A percentile compares a stretch with the other conserved stretches of the same genome.
Conservation (phyloP, 2,888 invertebrate genomes). For the Drosophila atripex region DNA sequence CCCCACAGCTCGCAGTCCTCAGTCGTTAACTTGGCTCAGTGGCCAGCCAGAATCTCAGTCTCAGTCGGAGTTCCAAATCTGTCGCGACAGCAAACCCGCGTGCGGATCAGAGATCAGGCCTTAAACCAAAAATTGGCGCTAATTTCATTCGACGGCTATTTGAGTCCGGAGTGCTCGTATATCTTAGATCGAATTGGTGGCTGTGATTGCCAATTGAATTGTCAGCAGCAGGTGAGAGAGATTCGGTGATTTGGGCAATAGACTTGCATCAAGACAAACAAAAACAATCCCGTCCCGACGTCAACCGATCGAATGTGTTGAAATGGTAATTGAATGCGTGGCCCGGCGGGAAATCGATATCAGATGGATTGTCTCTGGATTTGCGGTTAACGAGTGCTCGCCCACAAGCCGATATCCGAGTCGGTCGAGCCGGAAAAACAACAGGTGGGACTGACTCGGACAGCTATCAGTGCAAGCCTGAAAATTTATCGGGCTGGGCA, state of each 20-base stretch:
- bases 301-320: slow-evolving; percentile 31
- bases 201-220: slow-evolving; percentile 18
- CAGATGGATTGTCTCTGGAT: slow-evolving; percentile 35
- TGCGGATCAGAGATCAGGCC: slow-evolving; percentile 50
- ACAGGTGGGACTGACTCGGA: slow-evolving; percentile 18
- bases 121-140: slow-evolving; percentile 52
- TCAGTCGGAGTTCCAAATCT: slow-evolving; percentile 70
- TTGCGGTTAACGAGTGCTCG: slow-evolving; percentile 32
- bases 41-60: slow-evolving; percentile 38
- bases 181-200: slow-evolving; percentile 6
- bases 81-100: slow-evolving; percentile 77
- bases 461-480: slow-evolving; percentile 22
- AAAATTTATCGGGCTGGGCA: slow-evolving; percentile 13
- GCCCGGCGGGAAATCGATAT: slow-evolving; percentile 64
- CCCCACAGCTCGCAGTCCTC: slow-evolving; percentile 6
- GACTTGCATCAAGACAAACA: not conserved
- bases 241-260: not conserved
- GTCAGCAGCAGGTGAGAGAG: slow-evolving; percentile 32
- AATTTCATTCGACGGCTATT: slow-evolving; percentile 58
- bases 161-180: slow-evolving; percentile 11
- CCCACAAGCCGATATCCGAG: slow-evolving; percentile 21
- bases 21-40: slow-evolving; percentile 39
- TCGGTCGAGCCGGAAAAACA: slow-evolving; percentile 2
- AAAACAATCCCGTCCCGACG: slow-evolving; percentile 1
- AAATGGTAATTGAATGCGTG: slow-evolving; percentile 59